Conservation (phyloP, 2,888 invertebrate genomes). For the Pseudanteris insignis region DNA sequence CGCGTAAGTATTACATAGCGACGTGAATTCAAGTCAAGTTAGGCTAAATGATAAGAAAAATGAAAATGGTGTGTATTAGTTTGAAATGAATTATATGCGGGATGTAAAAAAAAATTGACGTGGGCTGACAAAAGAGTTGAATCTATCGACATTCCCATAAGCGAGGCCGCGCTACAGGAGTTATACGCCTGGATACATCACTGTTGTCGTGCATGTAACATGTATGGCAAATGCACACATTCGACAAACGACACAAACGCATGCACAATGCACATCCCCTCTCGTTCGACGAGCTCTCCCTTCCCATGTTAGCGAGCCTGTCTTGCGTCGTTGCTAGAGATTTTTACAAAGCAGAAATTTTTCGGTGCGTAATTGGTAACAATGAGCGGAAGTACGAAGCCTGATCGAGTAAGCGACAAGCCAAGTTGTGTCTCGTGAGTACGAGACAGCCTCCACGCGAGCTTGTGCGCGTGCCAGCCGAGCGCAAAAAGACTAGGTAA, state of each 20-base stretch:
- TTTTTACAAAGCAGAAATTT: conserved; percentile 23
- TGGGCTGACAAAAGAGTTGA: no score
- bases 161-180: no score
- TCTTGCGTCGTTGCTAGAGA: conserved; percentile 25
- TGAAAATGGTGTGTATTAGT: no score
- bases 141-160: no score
- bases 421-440: no score
- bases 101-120: no score
- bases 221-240: conserved; percentile 5
- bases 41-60: no score
- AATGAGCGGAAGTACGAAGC: conserved; percentile 11
- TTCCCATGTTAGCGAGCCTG: no score
- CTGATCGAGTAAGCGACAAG: neutral
- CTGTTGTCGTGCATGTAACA: conserved; percentile 1
- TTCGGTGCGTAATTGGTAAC: conserved; percentile 20
- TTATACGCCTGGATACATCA: neutral
- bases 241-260: no score
- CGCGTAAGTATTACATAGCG: no score
- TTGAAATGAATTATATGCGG: no score
- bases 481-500: neutral
- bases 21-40: no score
- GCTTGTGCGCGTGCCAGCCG: neutral
- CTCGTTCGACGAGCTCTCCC: neutral
- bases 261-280: neutral
- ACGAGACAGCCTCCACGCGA: neutral